Percentiles rank a stretch among this genome's conserved stretches.
These are phyloP conservation scores for Saccostrea echinata DNA, from an alignment of 1,140 invertebrate genomes.

Conservation along the genomic window DNA sequence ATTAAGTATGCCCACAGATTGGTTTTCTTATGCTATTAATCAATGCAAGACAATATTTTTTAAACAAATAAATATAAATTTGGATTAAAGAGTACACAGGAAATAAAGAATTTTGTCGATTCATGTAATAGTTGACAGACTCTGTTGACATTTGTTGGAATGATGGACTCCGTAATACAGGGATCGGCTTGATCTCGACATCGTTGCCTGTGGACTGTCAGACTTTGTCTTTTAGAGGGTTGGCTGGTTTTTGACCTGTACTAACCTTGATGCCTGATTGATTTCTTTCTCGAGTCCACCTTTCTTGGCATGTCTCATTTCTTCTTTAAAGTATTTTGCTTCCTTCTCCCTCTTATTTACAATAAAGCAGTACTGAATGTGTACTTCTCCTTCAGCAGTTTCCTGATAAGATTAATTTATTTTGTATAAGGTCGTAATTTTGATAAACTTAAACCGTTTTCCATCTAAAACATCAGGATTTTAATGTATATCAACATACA, in stretches of 20 bases:
- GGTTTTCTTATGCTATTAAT: not conserved
- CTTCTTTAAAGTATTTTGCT: not conserved
- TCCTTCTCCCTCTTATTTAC: no score
- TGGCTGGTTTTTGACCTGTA: not conserved
- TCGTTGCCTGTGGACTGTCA: not conserved
- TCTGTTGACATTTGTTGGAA: slow-evolving; percentile 20
- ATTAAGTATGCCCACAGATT: not conserved
- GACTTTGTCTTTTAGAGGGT: not conserved
- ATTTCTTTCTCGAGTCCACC: not conserved
- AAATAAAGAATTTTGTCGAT: slow-evolving; percentile 9
- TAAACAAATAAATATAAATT: not conserved
- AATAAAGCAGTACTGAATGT: no score
- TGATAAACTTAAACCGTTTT: no score
- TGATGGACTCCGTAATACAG: not conserved
- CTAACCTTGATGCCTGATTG: not conserved
- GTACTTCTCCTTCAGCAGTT: no score
- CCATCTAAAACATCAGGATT: no score
- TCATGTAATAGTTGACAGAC: not conserved
- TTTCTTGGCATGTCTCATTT: not conserved
- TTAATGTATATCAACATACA: no score
- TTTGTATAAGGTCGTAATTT: no score
- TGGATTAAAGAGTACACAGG: not conserved
- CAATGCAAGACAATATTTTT: not conserved
- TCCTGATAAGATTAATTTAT: no score
- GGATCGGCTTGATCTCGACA: not conserved